These are phyloP conservation scores for Electrona antarctica DNA, from an alignment of 2,113 vertebrate species.

Conservation along the genomic window DNA sequence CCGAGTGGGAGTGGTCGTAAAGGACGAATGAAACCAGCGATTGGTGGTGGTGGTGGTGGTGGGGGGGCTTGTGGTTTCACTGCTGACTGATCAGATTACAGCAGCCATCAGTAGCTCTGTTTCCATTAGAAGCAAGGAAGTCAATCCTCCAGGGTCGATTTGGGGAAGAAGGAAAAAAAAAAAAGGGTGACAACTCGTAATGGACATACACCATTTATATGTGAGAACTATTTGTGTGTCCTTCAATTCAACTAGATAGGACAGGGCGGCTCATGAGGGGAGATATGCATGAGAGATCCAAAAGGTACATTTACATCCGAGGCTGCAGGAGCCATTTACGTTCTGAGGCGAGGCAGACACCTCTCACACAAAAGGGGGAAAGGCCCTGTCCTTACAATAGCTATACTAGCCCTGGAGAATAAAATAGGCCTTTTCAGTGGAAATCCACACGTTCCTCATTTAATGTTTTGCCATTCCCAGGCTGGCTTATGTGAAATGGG, in stretches of 20 bases:
- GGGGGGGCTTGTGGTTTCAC: slow-evolving; percentile 61
- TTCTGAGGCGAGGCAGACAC: slow-evolving; percentile 7
- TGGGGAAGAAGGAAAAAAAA: slow-evolving; percentile 1
- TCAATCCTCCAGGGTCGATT: slow-evolving; percentile 53
- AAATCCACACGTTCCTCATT: neutral
- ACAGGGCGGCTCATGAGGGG: slow-evolving; percentile 4
- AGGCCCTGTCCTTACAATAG: neutral
- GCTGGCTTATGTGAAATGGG: too few relatives aligned
- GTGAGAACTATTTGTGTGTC: slow-evolving; percentile 45
- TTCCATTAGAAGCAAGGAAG: slow-evolving; percentile 65
- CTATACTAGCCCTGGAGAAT: neutral
- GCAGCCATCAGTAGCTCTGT: slow-evolving; percentile 60
- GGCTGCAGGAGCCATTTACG: slow-evolving; percentile 9
- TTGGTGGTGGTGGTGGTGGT: slow-evolving; percentile 14
- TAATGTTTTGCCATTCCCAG: neutral
- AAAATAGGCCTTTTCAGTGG: neutral
- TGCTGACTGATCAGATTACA: slow-evolving; percentile 74
- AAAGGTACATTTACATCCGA: slow-evolving; percentile 40
- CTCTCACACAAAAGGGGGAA: slow-evolving; percentile 8
- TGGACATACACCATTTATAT: slow-evolving; percentile 57
- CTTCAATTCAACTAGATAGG: slow-evolving; percentile 45
- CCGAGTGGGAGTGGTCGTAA: slow-evolving; percentile 62
- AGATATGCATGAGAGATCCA: slow-evolving; percentile 22
- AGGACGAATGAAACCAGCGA: slow-evolving; percentile 42
- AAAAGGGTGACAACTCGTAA: slow-evolving; percentile 57